Base-by-base conservation (phyloP, 2,888 invertebrate genomes). In the Thereva nobilitata region DNA sequence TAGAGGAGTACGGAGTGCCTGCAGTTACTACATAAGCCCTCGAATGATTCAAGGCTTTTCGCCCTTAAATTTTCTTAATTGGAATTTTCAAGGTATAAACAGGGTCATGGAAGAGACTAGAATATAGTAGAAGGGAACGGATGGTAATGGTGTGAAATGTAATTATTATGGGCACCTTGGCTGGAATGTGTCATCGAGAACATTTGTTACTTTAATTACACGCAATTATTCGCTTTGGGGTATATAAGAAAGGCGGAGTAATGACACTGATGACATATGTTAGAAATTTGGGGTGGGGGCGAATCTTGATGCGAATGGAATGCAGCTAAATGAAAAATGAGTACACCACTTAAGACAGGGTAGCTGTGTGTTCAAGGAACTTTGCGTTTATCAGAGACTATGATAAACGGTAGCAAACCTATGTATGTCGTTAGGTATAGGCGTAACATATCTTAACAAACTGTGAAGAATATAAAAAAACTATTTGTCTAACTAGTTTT, bases 161-260 rank as follows among this genome's bases (percentile, higher is more conserved):
- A 61, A 61, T 61, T 61, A 61, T 49, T 61, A 50, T 61, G 23
- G 35, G 42, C 41, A 61, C 59, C 45, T 61, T 61, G 9, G 12
- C 23, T 34, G 49, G 38, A 61, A 61, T 61, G 50, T 50, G 61
- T 61, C 61, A 41, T 50, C 38, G 23, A 50, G 50, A 61, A 23
- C 61, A 40, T 61, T 61, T 50, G 38, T 61, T 61, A 61, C 41
- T 61, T 61, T 61, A 61, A 61, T 61, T 61, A 35, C 49, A 49
- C 12, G 12, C 50, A 41, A 61, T 61, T 50, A 61, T 61, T 10
- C 10, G 23, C 34, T n/a, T 23, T 23, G 23, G 23, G 23, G 52
- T 52, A 34, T 52, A 35, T 52, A 10, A n/a, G 52, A 52, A 35
- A 52, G 35, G 35, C 35, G 34, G 49, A 49, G 8, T 49, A 6